These are phyloP conservation scores for Mesitornis unicolor DNA, from an alignment of 2,113 vertebrate species.

Conservation along the genomic window DNA sequence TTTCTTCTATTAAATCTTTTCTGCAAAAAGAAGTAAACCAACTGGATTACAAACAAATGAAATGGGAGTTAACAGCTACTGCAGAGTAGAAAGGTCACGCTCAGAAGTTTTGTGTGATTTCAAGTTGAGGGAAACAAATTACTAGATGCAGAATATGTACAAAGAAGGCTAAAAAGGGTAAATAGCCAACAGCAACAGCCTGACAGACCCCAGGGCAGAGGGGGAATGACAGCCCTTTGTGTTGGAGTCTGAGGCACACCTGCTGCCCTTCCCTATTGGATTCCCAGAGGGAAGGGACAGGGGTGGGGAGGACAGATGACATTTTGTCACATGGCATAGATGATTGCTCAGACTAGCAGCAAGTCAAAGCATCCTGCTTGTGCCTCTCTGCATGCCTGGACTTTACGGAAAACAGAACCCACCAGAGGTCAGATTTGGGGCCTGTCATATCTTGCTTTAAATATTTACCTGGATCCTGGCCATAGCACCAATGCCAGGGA, in stretches of 20 bases:
- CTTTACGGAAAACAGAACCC: neutral
- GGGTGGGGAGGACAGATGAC: accelerated
- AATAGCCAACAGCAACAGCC: accelerated
- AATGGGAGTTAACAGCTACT: neutral
- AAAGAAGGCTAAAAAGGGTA: neutral
- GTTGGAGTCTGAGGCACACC: accelerated
- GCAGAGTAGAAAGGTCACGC: neutral
- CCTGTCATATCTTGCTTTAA: neutral
- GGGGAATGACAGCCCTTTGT: accelerated
- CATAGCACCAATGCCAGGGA: neutral
- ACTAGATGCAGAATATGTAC: neutral
- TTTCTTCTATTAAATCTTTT: constrained; percentile 10
- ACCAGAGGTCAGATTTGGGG: neutral
- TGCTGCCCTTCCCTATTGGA: neutral
- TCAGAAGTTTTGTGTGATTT: neutral
- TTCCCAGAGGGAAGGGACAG: accelerated
- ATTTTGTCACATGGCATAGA: neutral
- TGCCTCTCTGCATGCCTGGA: neutral
- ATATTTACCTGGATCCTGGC: neutral
- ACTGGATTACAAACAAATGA: neutral
- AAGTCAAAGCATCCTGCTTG: neutral
- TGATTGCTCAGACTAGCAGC: neutral
- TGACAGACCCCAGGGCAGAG: accelerated
- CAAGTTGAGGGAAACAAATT: neutral
- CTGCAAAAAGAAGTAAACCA: neutral